These are phyloP conservation scores for Rhadina sibilatrix DNA, from an alignment of 2,113 vertebrate genomes.

Conservation along the genomic window DNA sequence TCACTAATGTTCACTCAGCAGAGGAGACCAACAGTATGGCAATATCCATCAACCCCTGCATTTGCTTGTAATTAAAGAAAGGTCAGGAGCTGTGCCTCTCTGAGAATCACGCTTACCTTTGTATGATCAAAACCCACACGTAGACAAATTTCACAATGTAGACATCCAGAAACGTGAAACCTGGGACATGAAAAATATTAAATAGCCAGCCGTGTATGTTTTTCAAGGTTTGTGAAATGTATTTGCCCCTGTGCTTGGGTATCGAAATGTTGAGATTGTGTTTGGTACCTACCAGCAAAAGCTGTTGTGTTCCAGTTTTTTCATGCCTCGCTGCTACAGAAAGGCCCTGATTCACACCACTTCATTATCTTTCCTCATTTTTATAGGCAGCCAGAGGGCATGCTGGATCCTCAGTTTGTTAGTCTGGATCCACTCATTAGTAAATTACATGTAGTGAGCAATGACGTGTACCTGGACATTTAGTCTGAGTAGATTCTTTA, in stretches of 20 bases:
- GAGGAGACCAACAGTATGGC: constrained; percentile 19
- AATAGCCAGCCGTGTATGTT: background rate
- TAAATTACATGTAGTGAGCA: background rate
- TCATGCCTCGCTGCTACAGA: background rate
- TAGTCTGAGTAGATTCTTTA: background rate
- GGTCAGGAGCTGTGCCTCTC: constrained; percentile 14
- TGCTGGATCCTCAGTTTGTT: constrained; percentile 40
- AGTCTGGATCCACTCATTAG: constrained; percentile 50
- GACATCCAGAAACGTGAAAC: background rate
- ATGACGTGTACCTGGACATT: constrained; percentile 12
- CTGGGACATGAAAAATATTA: constrained; percentile 27
- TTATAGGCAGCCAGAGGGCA: constrained; percentile 54
- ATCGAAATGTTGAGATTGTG: background rate
- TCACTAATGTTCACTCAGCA: constrained; percentile 17
- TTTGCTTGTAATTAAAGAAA: constrained; percentile 59
- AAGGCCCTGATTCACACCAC: constrained; percentile 34
- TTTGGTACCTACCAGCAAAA: constrained; percentile 26
- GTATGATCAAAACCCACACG: constrained; percentile 24
- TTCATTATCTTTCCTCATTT: constrained; percentile 33
- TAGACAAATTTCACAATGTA: constrained; percentile 32
- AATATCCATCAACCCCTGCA: constrained; percentile 33
- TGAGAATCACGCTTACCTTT: constrained; percentile 20
- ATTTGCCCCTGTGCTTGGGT: background rate
- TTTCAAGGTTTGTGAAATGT: constrained; percentile 26
- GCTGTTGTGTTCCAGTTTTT: background rate